phyloP scores from a whole-genome alignment of 1,140 invertebrate species.

The Drosophila pseudoananassae region DNA sequence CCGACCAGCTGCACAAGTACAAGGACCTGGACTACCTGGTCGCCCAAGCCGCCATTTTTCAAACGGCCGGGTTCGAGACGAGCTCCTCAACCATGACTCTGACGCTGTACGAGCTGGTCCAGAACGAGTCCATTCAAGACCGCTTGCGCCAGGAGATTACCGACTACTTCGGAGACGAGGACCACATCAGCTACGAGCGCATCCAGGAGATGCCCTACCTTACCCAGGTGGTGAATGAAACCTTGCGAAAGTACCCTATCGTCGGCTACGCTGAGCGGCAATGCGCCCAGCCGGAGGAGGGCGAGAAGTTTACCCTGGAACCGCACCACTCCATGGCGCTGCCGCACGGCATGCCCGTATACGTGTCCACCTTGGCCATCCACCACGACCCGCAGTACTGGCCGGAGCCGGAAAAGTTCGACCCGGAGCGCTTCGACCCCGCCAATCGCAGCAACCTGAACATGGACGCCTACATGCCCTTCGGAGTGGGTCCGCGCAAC shows the following conservation, averaged over 20 bases:
- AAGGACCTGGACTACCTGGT: slow-evolving; percentile 84
- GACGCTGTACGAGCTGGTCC: slow-evolving; percentile 88
- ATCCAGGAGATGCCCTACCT: slow-evolving; percentile 88
- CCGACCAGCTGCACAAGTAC: slow-evolving; percentile 11
- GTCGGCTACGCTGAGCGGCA: slow-evolving; percentile 63
- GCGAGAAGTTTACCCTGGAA: slow-evolving; percentile 59
- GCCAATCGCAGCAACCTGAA: slow-evolving; percentile 84
- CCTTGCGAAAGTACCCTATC: slow-evolving; percentile 72
- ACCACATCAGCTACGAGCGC: slow-evolving; percentile 87
- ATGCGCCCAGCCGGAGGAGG: slow-evolving; percentile 50
- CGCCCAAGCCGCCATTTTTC: slow-evolving; percentile 89
- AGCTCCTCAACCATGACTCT: slow-evolving; percentile 89
- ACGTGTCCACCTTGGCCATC: slow-evolving; percentile 57
- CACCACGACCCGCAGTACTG: slow-evolving; percentile 85
- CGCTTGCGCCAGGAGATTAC: slow-evolving; percentile 87
- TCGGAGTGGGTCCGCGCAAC: slow-evolving; percentile 90
- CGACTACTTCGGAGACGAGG: slow-evolving; percentile 83
- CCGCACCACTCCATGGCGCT: slow-evolving; percentile 51
- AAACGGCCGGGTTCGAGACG: slow-evolving; percentile 91
- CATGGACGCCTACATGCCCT: slow-evolving; percentile 86
- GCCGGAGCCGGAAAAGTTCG: slow-evolving; percentile 88
- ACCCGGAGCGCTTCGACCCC: slow-evolving; percentile 87
- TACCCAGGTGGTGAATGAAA: slow-evolving; percentile 85
- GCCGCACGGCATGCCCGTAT: slow-evolving; percentile 60
- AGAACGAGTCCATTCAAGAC: slow-evolving; percentile 88